Evolutionary conservation across 2,888 invertebrate species (phyloP).

Genomic region (Nomada ruficornis): DNA sequence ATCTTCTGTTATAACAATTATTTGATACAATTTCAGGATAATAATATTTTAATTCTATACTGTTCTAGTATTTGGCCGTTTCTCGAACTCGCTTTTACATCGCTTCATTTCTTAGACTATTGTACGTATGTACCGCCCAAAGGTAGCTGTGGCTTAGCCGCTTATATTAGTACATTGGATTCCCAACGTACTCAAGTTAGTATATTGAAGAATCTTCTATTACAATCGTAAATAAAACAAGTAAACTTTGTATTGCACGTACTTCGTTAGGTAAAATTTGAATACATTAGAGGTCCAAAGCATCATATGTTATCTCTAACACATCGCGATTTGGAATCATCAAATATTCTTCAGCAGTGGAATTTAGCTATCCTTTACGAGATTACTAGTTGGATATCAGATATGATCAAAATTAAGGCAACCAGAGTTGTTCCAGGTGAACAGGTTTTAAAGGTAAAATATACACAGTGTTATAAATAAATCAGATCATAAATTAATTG

Average conservation of each 20-base stretch:
- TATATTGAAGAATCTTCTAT: constrained; percentile 23
- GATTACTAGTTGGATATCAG: constrained; percentile 76
- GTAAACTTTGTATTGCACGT: constrained; percentile 11
- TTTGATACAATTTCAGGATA: background rate
- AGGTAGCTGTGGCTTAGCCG: constrained; percentile 80
- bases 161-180: constrained; percentile 77
- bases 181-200: constrained; percentile 76
- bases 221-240: background rate
- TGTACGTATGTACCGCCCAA: constrained; percentile 80
- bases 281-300: constrained; percentile 57
- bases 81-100: constrained; percentile 76
- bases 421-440: constrained; percentile 74
- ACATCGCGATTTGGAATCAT: constrained; percentile 72
- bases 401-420: constrained; percentile 79
- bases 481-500: background rate
- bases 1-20: constrained; percentile 1
- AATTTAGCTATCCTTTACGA: constrained; percentile 78
- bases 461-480: background rate
- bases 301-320: constrained; percentile 77
- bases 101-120: constrained; percentile 80
- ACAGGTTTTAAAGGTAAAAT: constrained; percentile 77
- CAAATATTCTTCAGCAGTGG: constrained; percentile 79
- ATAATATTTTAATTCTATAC: constrained; percentile 12
- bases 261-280: constrained; percentile 59
- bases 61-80: constrained; percentile 76